Evolutionary conservation across 1,140 invertebrate genomes (phyloP), one percentile per base, ranked within the genome.

Genomic region (Drosophila pandora): DNA sequence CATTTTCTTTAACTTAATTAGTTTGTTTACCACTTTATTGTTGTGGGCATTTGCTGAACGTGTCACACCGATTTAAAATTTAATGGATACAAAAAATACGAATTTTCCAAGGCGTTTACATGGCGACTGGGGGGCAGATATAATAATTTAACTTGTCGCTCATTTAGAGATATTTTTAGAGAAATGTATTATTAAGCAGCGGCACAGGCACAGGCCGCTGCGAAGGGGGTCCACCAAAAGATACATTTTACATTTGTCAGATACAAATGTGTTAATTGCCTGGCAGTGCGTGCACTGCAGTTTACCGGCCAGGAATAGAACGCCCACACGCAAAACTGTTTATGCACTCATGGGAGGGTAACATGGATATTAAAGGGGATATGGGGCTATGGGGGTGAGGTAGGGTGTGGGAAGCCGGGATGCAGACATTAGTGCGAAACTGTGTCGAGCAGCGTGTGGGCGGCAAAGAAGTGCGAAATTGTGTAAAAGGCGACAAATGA

Each of bases 241-340:
- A 84, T 84, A 77, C 77, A 85, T 62, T 78, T 81, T 87, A 65
- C 78, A 87, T 87, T 88, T 87, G 82, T 88, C 82, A 87, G 82
- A 87, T 87, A 88, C 83, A 87, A 88, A 87, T 82, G 83, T 88
- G 82, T 87, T 85, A 85, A 85, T 85, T 85, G 82, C 78, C 70
- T 73, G 53, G 61, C 79, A 75, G 58, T 82, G 82, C 83, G 70
- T 88, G 63, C 63, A 48, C 30, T 67, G 59, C 63, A 22, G 17
- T 47, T 47, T 47, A 22, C 43, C 43, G 74, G 74, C 78, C 81
- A 85, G 81, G 81, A 87, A 85, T 85, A 85, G 81, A 85, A 87
- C 83, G 74, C 81, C 81, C 81, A 87, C 81, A 75, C 81, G 78
- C 81, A 75, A 64, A 69, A 70, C 54, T 39, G 65, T 71, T 72